Evolutionary conservation across 2,888 invertebrate genomes (phyloP).

Genomic region (Theodoxus fluviatilis): DNA sequence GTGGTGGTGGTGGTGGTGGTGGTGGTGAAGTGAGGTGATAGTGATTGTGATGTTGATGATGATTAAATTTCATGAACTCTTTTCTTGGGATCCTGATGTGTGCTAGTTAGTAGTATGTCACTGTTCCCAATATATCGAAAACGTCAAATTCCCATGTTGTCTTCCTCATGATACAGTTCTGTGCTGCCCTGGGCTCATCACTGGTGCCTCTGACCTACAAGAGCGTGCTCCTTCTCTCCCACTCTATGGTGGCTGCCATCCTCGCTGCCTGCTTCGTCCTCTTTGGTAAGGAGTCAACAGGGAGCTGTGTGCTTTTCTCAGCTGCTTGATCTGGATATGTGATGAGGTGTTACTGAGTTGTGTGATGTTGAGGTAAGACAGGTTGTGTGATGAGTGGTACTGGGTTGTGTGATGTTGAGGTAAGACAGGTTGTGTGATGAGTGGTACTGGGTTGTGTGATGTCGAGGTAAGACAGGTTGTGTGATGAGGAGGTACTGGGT

Average conservation of each 20-base stretch:
- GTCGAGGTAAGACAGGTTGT: too few relatives aligned
- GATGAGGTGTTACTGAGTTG: not conserved
- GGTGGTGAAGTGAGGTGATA: not conserved
- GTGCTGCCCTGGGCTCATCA: constrained; percentile 84
- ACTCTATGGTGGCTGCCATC: constrained; percentile 79
- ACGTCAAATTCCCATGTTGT: not conserved
- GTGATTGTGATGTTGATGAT: not conserved
- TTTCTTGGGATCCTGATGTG: not conserved
- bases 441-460: too few relatives aligned
- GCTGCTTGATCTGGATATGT: not conserved
- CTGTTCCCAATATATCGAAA: not conserved
- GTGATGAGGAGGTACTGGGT: too few relatives aligned
- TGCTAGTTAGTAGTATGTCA: not conserved
- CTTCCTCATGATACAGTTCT: constrained; percentile 79
- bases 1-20: not conserved
- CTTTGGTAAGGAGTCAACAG: constrained; percentile 73
- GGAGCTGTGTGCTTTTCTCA: not conserved
- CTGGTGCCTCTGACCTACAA: constrained; percentile 87
- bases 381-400: not conserved
- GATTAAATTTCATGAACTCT: not conserved
- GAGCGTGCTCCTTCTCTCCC: constrained; percentile 87
- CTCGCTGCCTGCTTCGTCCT: constrained; percentile 82
- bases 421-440: too few relatives aligned
- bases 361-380: not conserved
- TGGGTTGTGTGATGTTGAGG: not conserved